Percentiles rank a stretch among this genome's conserved stretches.
phyloP scores from a whole-genome alignment of 2,888 invertebrate species.

The Cephus runcator region DNA sequence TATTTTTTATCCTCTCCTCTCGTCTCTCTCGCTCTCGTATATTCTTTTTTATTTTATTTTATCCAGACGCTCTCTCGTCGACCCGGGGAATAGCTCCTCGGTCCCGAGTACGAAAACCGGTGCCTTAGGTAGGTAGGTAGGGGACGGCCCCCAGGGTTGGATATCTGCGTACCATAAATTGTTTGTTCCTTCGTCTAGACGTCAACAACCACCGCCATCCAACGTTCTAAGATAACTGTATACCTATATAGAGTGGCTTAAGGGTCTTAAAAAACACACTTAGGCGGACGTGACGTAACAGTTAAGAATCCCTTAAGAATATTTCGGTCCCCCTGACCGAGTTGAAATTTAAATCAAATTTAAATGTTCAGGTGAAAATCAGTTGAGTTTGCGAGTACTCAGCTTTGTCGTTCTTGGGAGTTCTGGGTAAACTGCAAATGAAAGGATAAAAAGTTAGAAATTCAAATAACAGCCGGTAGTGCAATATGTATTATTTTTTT shows the following conservation, averaged over 20 bases:
- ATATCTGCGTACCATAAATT: conserved; percentile 1
- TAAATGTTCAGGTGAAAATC: not conserved
- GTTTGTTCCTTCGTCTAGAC: conserved; percentile 4
- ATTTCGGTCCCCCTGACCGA: not conserved
- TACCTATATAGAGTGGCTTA: not conserved
- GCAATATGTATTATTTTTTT: not conserved
- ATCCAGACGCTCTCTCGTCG: not conserved
- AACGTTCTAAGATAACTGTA: not conserved
- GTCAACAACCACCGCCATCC: not conserved
- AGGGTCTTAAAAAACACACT: not conserved
- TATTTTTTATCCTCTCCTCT: not conserved
- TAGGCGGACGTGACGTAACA: not conserved
- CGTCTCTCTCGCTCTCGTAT: not conserved
- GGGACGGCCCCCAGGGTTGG: not conserved
- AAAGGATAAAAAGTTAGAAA: not conserved
- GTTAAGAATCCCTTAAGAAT: not conserved
- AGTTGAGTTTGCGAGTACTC: not conserved
- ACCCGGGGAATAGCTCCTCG: not conserved
- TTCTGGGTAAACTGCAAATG: not conserved
- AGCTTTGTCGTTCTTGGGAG: not conserved
- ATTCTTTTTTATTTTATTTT: not conserved
- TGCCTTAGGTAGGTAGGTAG: not conserved
- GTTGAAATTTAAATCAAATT: not conserved
- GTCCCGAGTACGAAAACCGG: not conserved
- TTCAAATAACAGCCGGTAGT: not conserved